These are phyloP conservation scores for Labroides dimidiatus DNA, from an alignment of 2,797 vertebrate genomes.

Conservation along the genomic window DNA sequence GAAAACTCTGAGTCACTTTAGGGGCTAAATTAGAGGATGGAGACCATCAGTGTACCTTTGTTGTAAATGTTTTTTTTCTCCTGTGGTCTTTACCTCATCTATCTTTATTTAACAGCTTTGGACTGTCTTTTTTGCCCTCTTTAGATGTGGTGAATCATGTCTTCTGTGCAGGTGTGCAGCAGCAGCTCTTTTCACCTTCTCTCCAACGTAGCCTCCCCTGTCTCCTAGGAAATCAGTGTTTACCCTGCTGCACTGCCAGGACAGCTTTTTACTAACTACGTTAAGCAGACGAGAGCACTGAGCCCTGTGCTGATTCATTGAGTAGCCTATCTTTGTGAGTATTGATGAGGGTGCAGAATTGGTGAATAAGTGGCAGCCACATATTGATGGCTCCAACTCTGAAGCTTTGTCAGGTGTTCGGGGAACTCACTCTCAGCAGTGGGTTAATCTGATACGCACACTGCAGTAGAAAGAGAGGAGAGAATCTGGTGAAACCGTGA, in stretches of 20 bases:
- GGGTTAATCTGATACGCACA: slow-evolving; percentile 37
- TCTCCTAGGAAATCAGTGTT: slow-evolving; percentile 27
- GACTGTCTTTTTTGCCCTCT: slow-evolving; percentile 2
- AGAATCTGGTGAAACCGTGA: slow-evolving; percentile 7
- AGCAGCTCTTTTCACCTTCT: slow-evolving; percentile 38
- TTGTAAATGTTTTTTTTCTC: background rate
- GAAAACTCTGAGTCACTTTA: slow-evolving; percentile 25
- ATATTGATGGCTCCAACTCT: slow-evolving; percentile 40
- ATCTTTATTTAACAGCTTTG: background rate
- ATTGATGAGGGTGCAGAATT: slow-evolving; percentile 35
- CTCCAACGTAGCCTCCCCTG: slow-evolving; percentile 50
- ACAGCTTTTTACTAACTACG: slow-evolving; percentile 29
- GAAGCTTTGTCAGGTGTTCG: slow-evolving; percentile 54
- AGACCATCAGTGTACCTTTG: slow-evolving; percentile 14
- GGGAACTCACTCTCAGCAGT: slow-evolving; percentile 38
- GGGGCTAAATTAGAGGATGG: slow-evolving; percentile 6
- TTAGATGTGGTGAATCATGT: slow-evolving; percentile 17
- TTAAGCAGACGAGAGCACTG: slow-evolving; percentile 29
- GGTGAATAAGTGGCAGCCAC: slow-evolving; percentile 37
- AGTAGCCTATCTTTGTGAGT: slow-evolving; percentile 13
- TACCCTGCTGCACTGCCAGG: slow-evolving; percentile 11
- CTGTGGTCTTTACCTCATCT: background rate
- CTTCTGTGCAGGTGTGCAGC: slow-evolving; percentile 36
- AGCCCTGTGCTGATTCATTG: slow-evolving; percentile 45
- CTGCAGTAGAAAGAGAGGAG: slow-evolving; percentile 22